Evolutionary conservation across 2,797 vertebrate genomes (phyloP), one percentile per base, ranked within the genome.

Genomic region (Catostomus latipinnis): DNA sequence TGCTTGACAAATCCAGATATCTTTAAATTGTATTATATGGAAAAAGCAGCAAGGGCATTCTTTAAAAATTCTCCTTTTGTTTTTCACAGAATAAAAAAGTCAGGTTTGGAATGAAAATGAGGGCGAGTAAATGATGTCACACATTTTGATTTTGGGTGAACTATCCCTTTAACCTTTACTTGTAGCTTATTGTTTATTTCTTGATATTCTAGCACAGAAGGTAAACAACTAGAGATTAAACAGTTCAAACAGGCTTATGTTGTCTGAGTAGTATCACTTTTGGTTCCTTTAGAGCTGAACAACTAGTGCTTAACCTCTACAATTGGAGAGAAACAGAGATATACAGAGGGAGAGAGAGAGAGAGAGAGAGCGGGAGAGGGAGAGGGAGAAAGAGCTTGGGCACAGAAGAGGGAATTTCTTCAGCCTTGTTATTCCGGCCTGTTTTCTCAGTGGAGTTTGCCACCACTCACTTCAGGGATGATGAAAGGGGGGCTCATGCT

Each of bases 401-500:
- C 14, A 45, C 68, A 76, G 71, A 78, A 61, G 65, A 79, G 76
- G 76, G 66, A 76, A 56, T 81, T 60, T 61, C 58, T 60, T n/a
- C 49, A 58, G 48, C 43, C 52, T 60, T 50, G 75, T 84, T 74
- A 76, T 78, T 61, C 16, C 2, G 75, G 75, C 69, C 68, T 60
- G 81, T 49, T 61, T 52, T 83, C 76, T 79, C 81, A 22, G 58
- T 49, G 65, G 78, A 77, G 49, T 69, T 80, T 71, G 81, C 82
- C 74, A 74, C 49, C 16, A 52, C 34, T 78, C 81, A 68, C 80
- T 57, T 71, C 77, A 52, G 80, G 67, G 74, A 71, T 81, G 67
- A 77, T 66, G 61, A 73, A 48, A 67, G 66, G 54, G 52, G 66
- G 74, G 50, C 60, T 63, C 71, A 61, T 54, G 65, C 22, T 22